A percentile compares a stretch with the other conserved stretches of the same genome.
Conservation (phyloP, 1,140 invertebrate genomes). For the Aphaenogaster ashmeadi region DNA sequence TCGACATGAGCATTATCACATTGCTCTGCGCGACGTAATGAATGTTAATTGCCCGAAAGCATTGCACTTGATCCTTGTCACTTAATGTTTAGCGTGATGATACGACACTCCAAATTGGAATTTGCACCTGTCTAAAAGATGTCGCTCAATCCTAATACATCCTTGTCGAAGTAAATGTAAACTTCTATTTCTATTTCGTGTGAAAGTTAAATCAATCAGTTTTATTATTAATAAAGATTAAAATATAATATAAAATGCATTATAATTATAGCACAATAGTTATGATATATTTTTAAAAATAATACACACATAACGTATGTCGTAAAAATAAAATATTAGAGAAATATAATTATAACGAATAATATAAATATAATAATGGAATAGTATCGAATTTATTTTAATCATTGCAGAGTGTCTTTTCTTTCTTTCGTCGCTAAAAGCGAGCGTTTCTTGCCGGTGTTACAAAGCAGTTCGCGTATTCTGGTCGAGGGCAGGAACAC, state of each 20-base stretch:
- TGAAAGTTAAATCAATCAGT: neutral
- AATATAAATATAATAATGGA: neutral
- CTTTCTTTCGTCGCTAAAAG: conserved; percentile 36
- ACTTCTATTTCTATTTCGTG: neutral
- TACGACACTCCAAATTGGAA: neutral
- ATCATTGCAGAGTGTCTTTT: conserved; percentile 1
- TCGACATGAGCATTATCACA: conserved; percentile 27
- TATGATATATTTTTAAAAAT: neutral
- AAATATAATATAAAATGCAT: neutral
- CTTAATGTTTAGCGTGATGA: neutral
- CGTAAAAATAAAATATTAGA: neutral
- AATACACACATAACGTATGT: neutral
- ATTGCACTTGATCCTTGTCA: conserved; percentile 6
- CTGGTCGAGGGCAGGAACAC: conserved; percentile 61
- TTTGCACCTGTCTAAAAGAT: conserved; percentile 15
- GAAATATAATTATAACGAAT: neutral
- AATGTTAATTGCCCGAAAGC: conserved; percentile 44
- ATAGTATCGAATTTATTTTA: conserved; percentile 4
- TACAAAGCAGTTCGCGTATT: conserved; percentile 67
- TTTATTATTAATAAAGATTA: neutral
- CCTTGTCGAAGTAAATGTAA: neutral
- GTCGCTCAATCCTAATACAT: neutral
- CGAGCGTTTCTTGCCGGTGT: conserved; percentile 50
- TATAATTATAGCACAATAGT: neutral
- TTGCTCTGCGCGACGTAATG: conserved; percentile 15